Evolutionary conservation across 2,888 invertebrate species (phyloP), one percentile per base, ranked within the genome.

Genomic region (Agonopterix alstromeriana): DNA sequence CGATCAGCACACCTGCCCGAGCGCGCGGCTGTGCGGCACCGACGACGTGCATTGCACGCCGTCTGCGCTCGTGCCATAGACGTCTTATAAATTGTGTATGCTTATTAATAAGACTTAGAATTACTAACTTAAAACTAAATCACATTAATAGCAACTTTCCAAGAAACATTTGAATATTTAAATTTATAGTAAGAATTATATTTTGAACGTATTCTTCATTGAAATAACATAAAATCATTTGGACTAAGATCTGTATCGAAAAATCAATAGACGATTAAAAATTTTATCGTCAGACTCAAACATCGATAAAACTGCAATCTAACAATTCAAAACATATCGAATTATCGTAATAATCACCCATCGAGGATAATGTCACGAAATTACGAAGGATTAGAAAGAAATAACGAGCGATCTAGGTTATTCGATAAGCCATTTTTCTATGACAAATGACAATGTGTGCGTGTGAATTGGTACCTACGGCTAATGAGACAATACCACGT

Each of bases 1-100:
- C 66, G 73, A 68, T 75, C 71, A 77, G 77, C 78, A 77, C 85
- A 86, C 86, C 85, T 84, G 85, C 85, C 74, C 56, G 68, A 61
- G 70, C 70, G 70, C 67, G 63, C 58, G 43, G n/a, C 43, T 27
- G 48, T 43, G 41, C 50, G 45, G 38, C 51, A 46, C 47, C 46
- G 47, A 41, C 42, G 45, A 44, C 52, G 48, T 49, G 48, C 52
- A 42, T 51, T 56, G 48, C 54, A 53, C 53, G 49, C 41, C 38
- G 38, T 10, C 38, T 27, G 38, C 38, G 9, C 38, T 38, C n/a
- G 38, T n/a, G 38, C 38, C 10, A 5, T 4, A 4, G n/a, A 9
- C 10, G n/a, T 38, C 9, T 9, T 38, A 38, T 38, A n/a, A 38
- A 38, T 5, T 5, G 5, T 38, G 10, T 38, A 38, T n/a, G n/a